Evolutionary conservation across 2,888 invertebrate species (phyloP).

Genomic region (Meiosimyza decipiens): DNA sequence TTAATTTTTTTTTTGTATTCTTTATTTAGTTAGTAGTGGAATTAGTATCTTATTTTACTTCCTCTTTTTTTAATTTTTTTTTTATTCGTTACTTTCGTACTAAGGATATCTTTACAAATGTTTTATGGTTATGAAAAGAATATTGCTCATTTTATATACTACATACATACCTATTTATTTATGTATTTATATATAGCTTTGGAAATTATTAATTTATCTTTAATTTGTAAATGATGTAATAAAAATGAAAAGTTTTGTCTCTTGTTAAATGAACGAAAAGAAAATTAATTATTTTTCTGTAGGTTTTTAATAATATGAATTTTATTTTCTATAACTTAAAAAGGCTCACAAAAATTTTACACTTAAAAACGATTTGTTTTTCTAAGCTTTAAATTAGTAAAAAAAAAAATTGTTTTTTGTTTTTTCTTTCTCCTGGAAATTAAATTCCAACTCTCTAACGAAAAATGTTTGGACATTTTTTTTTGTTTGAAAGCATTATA

Average conservation of each 20-base stretch:
- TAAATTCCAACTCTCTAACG: no score
- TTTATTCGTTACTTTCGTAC: neutral
- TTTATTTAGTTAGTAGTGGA: neutral
- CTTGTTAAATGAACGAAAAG: neutral
- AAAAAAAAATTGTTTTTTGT: no score
- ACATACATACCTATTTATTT: conserved; percentile 18
- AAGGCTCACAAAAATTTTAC: no score
- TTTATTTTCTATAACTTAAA: no score
- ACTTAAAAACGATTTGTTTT: no score
- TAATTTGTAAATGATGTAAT: conserved; percentile 7
- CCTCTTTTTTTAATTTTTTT: neutral
- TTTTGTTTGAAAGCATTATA: no score
- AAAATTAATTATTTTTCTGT: no score
- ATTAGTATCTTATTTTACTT: neutral
- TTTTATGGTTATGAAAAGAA: conserved; percentile 23
- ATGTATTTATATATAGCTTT: conserved; percentile 19
- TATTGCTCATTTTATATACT: conserved; percentile 20
- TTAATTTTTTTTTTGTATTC: neutral
- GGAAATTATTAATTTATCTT: neutral
- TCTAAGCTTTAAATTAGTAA: no score
- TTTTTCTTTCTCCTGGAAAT: no score
- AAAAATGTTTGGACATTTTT: no score
- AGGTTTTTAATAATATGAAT: no score
- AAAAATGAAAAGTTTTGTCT: conserved; percentile 9
- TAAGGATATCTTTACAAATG: conserved; percentile 13